Evolutionary conservation across 2,888 invertebrate genomes (phyloP), one percentile per base, ranked within the genome.

Genomic region (Brachypalpus laphriformis): DNA sequence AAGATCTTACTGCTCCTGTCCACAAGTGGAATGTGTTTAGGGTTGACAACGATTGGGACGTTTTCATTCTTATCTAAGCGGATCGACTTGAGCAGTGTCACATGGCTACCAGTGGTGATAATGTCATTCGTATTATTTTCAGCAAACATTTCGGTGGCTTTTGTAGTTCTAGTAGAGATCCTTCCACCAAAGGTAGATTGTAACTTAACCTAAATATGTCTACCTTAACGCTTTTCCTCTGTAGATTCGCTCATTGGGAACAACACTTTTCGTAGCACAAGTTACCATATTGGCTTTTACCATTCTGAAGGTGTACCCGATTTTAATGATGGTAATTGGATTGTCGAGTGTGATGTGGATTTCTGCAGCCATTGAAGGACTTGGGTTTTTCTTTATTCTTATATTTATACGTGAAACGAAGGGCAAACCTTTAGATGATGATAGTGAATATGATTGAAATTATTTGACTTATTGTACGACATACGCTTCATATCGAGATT

Each of bases 401-500:
- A 40, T 90, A 2, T 90, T 88, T 57, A 68, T 92, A 42, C 88
- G 89, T 7, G 92, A 92, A 86, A 92, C 92, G 0, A 91, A 91
- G 45, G 90, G 90, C 14, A 91, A 90, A 87, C 89, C 89, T 2
- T 88, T 91, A 88, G 83, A 89, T 18, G 78, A 82, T 7, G 90
- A 90, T 61, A 89, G 31, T 18, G n/a, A 16, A 1, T 77, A 71
- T 7, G 31, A 74, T 14, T 81, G 25, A 63, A 34, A 37, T 8
- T 8, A 16, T 28, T 68, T 25, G n/a, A n/a, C n/a, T n/a, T n/a
- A n/a, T n/a, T n/a, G n/a, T n/a, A n/a, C n/a, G n/a, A n/a, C n/a
- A n/a, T n/a, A n/a, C n/a, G n/a, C n/a, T n/a, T n/a, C n/a, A n/a
- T n/a, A n/a, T n/a, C n/a, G n/a, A n/a, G n/a, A n/a, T n/a, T n/a